Evolutionary conservation across 2,113 vertebrate species (phyloP).

Genomic region (Amblyornis subalaris): DNA sequence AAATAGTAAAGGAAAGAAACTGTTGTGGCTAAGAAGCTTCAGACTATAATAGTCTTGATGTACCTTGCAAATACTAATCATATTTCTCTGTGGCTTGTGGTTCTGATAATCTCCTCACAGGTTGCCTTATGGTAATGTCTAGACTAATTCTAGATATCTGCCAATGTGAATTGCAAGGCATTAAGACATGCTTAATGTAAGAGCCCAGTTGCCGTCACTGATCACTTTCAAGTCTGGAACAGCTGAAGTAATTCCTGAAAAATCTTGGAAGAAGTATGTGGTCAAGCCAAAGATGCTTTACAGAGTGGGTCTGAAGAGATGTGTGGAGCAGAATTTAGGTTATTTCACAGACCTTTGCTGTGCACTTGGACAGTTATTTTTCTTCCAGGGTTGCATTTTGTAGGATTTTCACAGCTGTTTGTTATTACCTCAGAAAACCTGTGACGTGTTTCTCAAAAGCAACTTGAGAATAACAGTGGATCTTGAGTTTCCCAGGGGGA

Average conservation of each 20-base stretch:
- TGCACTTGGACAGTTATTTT: neutral
- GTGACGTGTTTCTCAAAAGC: neutral
- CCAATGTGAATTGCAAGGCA: neutral
- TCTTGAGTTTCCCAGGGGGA: neutral
- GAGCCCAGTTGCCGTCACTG: neutral
- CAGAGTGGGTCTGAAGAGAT: neutral
- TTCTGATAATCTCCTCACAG: neutral
- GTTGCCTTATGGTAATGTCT: neutral
- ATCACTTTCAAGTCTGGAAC: neutral
- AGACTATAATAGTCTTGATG: neutral
- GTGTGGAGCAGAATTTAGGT: neutral
- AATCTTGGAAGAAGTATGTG: neutral
- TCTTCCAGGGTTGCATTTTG: neutral
- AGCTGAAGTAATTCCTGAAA: neutral
- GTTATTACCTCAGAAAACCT: neutral
- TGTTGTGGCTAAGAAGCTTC: neutral
- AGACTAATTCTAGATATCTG: neutral
- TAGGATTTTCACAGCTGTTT: neutral
- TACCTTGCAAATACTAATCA: rapidly evolving
- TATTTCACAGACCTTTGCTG: neutral
- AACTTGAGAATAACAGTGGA: neutral
- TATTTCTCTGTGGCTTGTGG: neutral
- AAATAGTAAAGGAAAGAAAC: neutral
- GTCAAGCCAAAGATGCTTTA: neutral
- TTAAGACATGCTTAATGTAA: neutral